These are phyloP conservation scores for Magallana gigas DNA, from an alignment of 1,140 invertebrate genomes.

Conservation along the genomic window DNA sequence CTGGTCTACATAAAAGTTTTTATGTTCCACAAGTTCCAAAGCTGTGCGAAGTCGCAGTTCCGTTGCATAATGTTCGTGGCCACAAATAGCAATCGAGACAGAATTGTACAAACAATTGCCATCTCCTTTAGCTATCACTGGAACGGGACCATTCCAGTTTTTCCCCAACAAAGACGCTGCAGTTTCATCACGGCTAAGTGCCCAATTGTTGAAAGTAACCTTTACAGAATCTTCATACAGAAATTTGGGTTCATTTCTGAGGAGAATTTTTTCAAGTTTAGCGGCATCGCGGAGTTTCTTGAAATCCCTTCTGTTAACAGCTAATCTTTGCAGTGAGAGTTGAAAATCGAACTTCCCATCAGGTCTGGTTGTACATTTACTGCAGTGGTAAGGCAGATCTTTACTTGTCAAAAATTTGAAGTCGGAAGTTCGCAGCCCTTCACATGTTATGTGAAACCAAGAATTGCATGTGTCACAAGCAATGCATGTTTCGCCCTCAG, in stretches of 20 bases:
- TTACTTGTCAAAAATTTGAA: not conserved
- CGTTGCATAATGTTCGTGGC: too few relatives aligned
- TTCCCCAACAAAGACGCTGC: not conserved
- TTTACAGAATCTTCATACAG: not conserved
- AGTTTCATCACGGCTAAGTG: not conserved
- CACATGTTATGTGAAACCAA: not conserved
- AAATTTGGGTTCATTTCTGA: not conserved
- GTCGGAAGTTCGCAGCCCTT: not conserved
- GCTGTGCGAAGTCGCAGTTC: too few relatives aligned
- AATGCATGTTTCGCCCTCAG: not conserved
- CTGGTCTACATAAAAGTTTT: too few relatives aligned
- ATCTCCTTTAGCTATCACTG: too few relatives aligned
- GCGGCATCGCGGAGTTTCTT: not conserved
- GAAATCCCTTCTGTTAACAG: not conserved
- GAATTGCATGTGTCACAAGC: not conserved
- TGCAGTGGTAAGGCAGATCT: constrained; percentile 3
- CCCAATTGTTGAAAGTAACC: not conserved
- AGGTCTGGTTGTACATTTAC: not conserved
- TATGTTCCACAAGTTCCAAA: too few relatives aligned
- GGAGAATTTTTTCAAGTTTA: not conserved
- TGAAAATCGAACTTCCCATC: not conserved
- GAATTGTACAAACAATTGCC: too few relatives aligned
- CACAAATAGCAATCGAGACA: too few relatives aligned
- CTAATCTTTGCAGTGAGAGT: not conserved
- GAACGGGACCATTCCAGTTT: too few relatives aligned